Evolutionary conservation across 2,888 invertebrate genomes (phyloP), one percentile per base, ranked within the genome.

Genomic region (Macrophya alboannulata): DNA sequence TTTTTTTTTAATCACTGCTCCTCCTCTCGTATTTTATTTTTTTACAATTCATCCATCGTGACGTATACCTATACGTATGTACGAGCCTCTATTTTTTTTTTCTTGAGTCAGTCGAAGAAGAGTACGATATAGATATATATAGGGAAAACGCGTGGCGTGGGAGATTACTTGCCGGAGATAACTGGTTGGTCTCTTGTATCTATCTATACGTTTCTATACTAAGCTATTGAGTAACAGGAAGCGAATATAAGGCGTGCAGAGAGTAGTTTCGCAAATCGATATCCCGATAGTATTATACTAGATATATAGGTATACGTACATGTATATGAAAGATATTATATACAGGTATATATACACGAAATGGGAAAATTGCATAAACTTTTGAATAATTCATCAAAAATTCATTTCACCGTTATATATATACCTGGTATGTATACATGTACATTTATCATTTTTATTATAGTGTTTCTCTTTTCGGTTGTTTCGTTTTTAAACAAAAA

Each of bases 161-260:
- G 71, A 71, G 71, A 71, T 71, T 71, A 5, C 37, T 71, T 40
- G 71, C 17, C 71, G 31, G 31, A 40, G 71, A 71, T 71, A 71
- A 71, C 25, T 12, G 12, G 9, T 21, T 10, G 25, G 62, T 12
- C 21, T 62, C 12, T 9, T 10, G 62, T 62, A 62, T 21, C 21
- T 62, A 55, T 55, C 12, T 55, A 55, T 55, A 55, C 9, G 9
- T 55, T 9, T 55, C 51, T 55, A 55, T 25, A 62, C 37, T 21
- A 71, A 40, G 31, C 17, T 31, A 71, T 71, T 71, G 37, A 71
- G 71, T 40, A 71, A 71, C 71, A 71, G 71, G 37, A 40, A 71
- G 71, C 71, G 71, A 15, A 71, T 12, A 31, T 12, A 31, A 71
- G 37, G 40, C 40, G 71, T 71, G 71, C 40, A 71, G 25, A 17